A percentile compares a stretch with the other conserved stretches of the same genome.
These are phyloP conservation scores for Pterostichus madidus DNA, from an alignment of 2,888 invertebrate genomes.

Conservation along the genomic window DNA sequence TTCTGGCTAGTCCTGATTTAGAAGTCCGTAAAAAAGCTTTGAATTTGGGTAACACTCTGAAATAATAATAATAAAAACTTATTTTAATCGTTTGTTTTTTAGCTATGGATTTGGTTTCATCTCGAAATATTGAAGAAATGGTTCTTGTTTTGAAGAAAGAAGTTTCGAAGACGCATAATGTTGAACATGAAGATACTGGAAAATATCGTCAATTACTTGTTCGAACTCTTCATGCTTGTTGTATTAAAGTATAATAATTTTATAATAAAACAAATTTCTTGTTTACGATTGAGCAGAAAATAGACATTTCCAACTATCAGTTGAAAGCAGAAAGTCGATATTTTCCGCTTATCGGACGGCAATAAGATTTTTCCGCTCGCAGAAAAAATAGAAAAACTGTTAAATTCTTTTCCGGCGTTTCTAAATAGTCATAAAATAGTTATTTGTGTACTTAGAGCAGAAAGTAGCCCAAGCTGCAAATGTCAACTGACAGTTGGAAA, in stretches of 20 bases:
- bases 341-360: too few relatives aligned
- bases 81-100: conserved; percentile 70
- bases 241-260: conserved; percentile 84
- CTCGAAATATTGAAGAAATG: conserved; percentile 97
- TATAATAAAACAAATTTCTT: neutral
- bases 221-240: conserved; percentile 94
- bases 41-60: conserved; percentile 80
- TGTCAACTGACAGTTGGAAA: too few relatives aligned
- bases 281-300: too few relatives aligned
- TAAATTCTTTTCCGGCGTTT: too few relatives aligned
- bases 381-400: too few relatives aligned
- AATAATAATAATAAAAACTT: neutral
- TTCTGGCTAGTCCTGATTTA: conserved; percentile 94
- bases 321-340: too few relatives aligned
- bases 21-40: conserved; percentile 95
- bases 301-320: too few relatives aligned
- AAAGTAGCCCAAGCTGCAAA: too few relatives aligned
- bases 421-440: too few relatives aligned
- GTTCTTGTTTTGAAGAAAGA: conserved; percentile 95
- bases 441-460: too few relatives aligned
- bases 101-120: conserved; percentile 94
- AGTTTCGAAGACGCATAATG: conserved; percentile 92
- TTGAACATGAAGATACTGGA: conserved; percentile 96
- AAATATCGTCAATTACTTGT: conserved; percentile 97
- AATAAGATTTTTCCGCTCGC: too few relatives aligned